Base-by-base conservation (phyloP, 2,888 invertebrate species). In the Osmoderma eremita region DNA sequence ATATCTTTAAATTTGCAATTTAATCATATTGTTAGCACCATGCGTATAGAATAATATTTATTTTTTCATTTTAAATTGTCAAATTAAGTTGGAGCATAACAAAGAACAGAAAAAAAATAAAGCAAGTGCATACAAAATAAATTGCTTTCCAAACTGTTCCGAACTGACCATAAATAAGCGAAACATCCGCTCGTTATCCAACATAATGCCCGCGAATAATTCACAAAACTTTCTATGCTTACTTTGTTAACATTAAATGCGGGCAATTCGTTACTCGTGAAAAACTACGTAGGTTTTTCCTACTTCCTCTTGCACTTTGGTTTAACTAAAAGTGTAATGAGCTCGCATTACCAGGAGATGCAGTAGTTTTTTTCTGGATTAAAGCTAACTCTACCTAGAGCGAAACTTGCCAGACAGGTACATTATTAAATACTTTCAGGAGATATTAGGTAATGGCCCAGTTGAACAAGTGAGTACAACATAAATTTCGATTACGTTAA, bases 351-450 rank as follows among this genome's bases (percentile, higher is more conserved):
- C 20, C n/a, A 8, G 22, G 20, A 20, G 17, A 38, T 6, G 13
- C 17, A 39, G 53, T 38, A 38, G 20, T 38, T 54, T 39, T n/a
- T n/a, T 15, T 39, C 36, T 38, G 38, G 38, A 54, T 54, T 38
- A 54, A 38, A 38, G 39, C 17, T 18, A 39, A 1, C 17, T 49
- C 39, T 38, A 54, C 12, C 38, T 54, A n/a, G 12, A 54, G 15
- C 17, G 38, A 54, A 38, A 38, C 18, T 54, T 38, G 18, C 39
- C 38, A 39, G 30, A 2, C 17, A 12, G 15, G 18, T 38, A 38
- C 53, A 38, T 39, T 38, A 54, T 38, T 54, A 54, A 54, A 54
- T 54, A 38, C 38, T 30, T 38, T 54, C 17, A 18, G 53, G 30
- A 38, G 17, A 54, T 54, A 39, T 38, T 54, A 54, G 18, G 38